A percentile compares a stretch with the other conserved stretches of the same genome.
Evolutionary conservation across 2,888 invertebrate genomes (phyloP).

Genomic region (Endotricha flammealis): DNA sequence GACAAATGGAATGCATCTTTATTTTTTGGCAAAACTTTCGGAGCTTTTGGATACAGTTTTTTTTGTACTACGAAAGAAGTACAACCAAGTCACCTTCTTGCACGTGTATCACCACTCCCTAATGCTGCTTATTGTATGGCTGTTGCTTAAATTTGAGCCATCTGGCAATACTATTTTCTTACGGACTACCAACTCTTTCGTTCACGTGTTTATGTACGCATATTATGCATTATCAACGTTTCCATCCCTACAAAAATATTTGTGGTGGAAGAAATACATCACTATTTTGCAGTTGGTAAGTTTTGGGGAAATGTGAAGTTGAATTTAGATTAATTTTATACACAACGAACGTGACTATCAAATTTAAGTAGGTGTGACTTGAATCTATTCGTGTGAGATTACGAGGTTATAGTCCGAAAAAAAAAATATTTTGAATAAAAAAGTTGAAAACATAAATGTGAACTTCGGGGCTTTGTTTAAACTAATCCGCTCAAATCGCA

Average conservation of each 20-base stretch:
- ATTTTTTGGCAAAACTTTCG: constrained; percentile 83
- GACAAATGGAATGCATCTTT: constrained; percentile 69
- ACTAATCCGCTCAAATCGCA: too few relatives aligned
- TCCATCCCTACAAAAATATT: constrained; percentile 81
- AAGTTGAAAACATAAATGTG: too few relatives aligned
- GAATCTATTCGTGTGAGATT: too few relatives aligned
- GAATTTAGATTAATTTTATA: too few relatives aligned
- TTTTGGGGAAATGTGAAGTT: constrained; percentile 16
- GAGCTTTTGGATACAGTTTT: constrained; percentile 88
- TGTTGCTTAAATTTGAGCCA: constrained; percentile 82
- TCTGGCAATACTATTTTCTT: constrained; percentile 83
- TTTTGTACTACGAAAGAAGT: constrained; percentile 88
- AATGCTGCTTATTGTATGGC: constrained; percentile 85
- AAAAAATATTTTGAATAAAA: too few relatives aligned
- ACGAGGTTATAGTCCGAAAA: too few relatives aligned
- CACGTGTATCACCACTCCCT: constrained; percentile 91
- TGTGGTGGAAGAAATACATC: constrained; percentile 91
- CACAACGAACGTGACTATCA: too few relatives aligned
- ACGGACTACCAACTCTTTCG: constrained; percentile 82
- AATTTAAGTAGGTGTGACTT: too few relatives aligned
- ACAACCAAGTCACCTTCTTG: constrained; percentile 87
- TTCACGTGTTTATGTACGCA: constrained; percentile 88
- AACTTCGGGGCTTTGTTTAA: too few relatives aligned
- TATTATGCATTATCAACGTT: too few relatives aligned
- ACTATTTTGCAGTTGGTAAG: constrained; percentile 86